Base-by-base conservation (phyloP, 37 sponge, comb jelly and placozoan species). In the Mnemiopsis leidyi region DNA sequence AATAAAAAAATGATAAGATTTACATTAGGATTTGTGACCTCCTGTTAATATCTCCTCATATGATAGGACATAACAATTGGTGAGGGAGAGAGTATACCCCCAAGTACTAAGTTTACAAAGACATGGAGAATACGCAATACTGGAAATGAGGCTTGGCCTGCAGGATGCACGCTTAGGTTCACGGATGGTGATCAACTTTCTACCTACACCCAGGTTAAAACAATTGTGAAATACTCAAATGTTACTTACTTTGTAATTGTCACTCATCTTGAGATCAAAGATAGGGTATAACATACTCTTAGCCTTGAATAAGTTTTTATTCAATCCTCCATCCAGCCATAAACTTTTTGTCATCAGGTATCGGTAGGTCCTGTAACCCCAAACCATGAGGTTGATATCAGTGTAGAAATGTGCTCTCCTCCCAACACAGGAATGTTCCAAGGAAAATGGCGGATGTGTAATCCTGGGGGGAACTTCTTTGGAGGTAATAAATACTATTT, bases 401-500 rank as follows among this genome's bases (percentile, higher is more conserved):
- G 79, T 33, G 93, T 96, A 32, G 76, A 69, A 21, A 71, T 96
- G 83, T 37, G 69, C 30, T 94, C 94, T 31, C 97, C 97, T 0
- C 61, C 94, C 24, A 73, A 28, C 0, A 68, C 94, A 24, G 97
- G 97, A 0, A 33, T 94, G 71, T 96, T 93, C 67, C 94, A 93
- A 68, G 92, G 95, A n/a, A 94, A 95, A 25, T 96, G 95, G 97
- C 69, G 94, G 67, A 76, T 95, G 93, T 92, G 69, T 68, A 95
- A 93, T 34, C 40, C 76, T 13, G 83, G 67, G 20, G 97, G 97
- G 29, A 92, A 76, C 13, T 31, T 94, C 35, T 96, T 85, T 94
- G 97, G 95, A 95, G 97, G 97, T 96, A 38, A 71, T 94, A 36
- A 5, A 48, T n/a, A n/a, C n/a, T n/a, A n/a, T n/a, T n/a, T n/a